Conservation (phyloP, 2,113 vertebrate species). For the Narcine bancroftii region DNA sequence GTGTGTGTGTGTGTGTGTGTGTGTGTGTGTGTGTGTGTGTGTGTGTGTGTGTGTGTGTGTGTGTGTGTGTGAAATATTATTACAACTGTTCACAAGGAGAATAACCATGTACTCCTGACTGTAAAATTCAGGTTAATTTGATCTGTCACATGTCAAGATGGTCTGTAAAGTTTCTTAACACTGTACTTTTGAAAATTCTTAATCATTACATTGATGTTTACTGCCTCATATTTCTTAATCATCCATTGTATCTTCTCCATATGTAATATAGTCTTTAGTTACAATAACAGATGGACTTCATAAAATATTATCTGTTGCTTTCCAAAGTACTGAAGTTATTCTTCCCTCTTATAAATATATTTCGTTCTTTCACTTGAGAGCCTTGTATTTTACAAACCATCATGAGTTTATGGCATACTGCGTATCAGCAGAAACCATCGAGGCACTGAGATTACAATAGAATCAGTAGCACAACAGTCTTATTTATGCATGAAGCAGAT, state of each 20-base stretch:
- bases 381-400: not conserved
- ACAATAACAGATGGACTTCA: not conserved
- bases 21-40: not conserved
- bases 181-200: not conserved
- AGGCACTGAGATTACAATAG: not conserved
- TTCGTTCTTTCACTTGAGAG: not conserved
- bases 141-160: too few species aligned
- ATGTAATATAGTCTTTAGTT: not conserved
- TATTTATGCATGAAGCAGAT: slow-evolving; percentile 10
- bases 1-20: not conserved
- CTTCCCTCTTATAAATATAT: not conserved
- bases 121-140: not conserved
- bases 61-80: not conserved
- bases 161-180: not conserved
- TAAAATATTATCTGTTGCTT: not conserved
- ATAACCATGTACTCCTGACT: not conserved
- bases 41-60: not conserved
- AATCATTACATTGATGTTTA: not conserved
- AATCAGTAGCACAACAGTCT: not conserved
- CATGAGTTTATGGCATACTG: not conserved
- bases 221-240: not conserved
- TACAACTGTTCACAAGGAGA: not conserved
- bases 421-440: not conserved
- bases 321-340: not conserved
- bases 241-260: not conserved